Percentiles rank a stretch among this genome's conserved stretches.
These are phyloP conservation scores for Drosophila kikkawai DNA, from an alignment of 1,140 invertebrate species.

Conservation along the genomic window DNA sequence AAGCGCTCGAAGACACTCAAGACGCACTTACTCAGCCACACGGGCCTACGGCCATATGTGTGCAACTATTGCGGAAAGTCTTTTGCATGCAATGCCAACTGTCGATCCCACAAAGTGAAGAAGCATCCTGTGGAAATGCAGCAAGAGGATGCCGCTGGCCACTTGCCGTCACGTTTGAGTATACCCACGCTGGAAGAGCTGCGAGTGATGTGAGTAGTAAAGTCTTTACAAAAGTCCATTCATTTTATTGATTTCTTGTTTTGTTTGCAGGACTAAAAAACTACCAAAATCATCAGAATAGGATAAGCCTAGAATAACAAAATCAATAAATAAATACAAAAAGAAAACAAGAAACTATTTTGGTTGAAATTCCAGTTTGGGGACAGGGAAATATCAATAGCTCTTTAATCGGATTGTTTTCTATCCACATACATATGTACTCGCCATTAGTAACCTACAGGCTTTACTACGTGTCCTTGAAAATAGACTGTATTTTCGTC, in stretches of 20 bases:
- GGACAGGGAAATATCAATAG: no score
- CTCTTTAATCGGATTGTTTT: not conserved
- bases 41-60: slow-evolving; percentile 85
- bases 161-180: slow-evolving; percentile 34
- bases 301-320: not conserved
- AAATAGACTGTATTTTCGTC: no score
- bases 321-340: slow-evolving; percentile 1
- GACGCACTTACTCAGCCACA: slow-evolving; percentile 85
- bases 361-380: no score
- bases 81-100: slow-evolving; percentile 86
- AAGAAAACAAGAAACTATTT: not conserved
- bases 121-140: slow-evolving; percentile 85
- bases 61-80: slow-evolving; percentile 85
- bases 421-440: no score
- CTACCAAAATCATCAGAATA: slow-evolving; percentile 42
- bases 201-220: slow-evolving; percentile 54
- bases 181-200: slow-evolving; percentile 62
- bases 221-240: no score
- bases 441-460: no score
- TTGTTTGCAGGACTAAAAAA: slow-evolving; percentile 51
- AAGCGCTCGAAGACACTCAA: slow-evolving; percentile 85
- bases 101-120: slow-evolving; percentile 85
- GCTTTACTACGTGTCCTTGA: no score
- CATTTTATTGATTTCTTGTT: not conserved
- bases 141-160: slow-evolving; percentile 33